Evolutionary conservation across 2,797 vertebrate species (phyloP).

Genomic region (Buceros bicornis): DNA sequence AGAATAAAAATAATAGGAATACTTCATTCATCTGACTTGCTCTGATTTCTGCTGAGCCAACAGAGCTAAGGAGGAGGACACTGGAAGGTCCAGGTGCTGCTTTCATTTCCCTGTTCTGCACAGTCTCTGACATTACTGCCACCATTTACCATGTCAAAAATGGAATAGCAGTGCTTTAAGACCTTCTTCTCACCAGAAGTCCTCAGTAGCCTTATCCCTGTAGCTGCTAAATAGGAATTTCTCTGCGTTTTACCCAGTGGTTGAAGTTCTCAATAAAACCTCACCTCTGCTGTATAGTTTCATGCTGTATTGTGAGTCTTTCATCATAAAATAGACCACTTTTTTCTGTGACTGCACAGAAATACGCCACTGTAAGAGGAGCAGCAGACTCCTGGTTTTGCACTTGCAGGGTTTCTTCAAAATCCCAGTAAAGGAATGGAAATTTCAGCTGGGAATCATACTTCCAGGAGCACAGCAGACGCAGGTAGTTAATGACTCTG

Average conservation of each 20-base stretch:
- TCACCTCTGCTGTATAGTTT: neutral
- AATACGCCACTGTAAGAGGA: neutral
- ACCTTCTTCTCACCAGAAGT: neutral
- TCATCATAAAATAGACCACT: neutral
- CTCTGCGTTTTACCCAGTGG: neutral
- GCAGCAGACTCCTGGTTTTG: neutral
- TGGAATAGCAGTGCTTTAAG: neutral
- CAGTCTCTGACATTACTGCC: neutral
- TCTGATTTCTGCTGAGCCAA: neutral
- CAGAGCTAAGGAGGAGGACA: neutral
- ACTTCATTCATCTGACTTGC: neutral
- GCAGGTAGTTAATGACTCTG: neutral
- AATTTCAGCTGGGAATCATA: neutral
- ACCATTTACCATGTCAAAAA: neutral
- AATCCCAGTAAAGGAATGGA: neutral
- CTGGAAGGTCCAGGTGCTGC: neutral
- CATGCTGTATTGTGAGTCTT: neutral
- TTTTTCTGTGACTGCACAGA: neutral
- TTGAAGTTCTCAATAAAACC: neutral
- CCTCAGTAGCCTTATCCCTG: neutral
- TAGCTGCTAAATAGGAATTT: neutral
- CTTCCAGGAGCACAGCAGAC: neutral
- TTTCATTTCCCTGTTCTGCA: neutral
- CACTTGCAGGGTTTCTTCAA: neutral
- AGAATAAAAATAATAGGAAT: neutral